Evolutionary conservation across 2,888 invertebrate species (phyloP).

Genomic region (Portevinia maculata): DNA sequence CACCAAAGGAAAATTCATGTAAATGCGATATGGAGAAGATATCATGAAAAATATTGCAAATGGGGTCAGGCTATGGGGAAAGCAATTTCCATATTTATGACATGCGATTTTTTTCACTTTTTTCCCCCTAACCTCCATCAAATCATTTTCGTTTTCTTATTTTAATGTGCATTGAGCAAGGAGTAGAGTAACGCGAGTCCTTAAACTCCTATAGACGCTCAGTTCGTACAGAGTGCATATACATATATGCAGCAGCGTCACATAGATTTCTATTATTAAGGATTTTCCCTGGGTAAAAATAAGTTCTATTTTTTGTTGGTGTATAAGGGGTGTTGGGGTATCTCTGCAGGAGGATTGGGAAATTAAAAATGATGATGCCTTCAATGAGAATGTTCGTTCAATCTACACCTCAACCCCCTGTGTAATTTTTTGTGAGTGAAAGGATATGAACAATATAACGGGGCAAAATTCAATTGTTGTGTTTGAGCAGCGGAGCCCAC

Average conservation of each 20-base stretch:
- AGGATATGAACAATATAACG: constrained; percentile 67
- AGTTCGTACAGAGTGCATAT: constrained; percentile 6
- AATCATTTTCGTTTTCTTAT: constrained; percentile 49
- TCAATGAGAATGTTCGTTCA: constrained; percentile 45
- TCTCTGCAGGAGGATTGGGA: constrained; percentile 55
- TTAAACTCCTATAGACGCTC: constrained; percentile 34
- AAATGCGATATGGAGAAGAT: constrained; percentile 73
- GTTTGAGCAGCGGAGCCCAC: constrained; percentile 19
- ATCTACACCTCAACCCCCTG: constrained; percentile 18
- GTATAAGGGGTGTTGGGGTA: not conserved
- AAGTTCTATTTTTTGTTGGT: constrained; percentile 41
- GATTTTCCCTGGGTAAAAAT: constrained; percentile 56
- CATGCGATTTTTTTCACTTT: constrained; percentile 70
- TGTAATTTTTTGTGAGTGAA: constrained; percentile 43
- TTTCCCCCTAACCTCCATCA: not conserved
- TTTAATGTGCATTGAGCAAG: constrained; percentile 68
- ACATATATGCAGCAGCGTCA: constrained; percentile 61
- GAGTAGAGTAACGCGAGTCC: constrained; percentile 46
- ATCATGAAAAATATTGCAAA: constrained; percentile 74
- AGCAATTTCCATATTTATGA: constrained; percentile 74
- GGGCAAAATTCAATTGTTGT: constrained; percentile 73
- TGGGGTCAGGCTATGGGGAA: constrained; percentile 71
- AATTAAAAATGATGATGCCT: constrained; percentile 74
- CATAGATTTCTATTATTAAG: constrained; percentile 52
- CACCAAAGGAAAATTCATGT: constrained; percentile 69